Evolutionary conservation across 1,140 invertebrate species (phyloP).

Genomic region (Dolichoris vasculosae): DNA sequence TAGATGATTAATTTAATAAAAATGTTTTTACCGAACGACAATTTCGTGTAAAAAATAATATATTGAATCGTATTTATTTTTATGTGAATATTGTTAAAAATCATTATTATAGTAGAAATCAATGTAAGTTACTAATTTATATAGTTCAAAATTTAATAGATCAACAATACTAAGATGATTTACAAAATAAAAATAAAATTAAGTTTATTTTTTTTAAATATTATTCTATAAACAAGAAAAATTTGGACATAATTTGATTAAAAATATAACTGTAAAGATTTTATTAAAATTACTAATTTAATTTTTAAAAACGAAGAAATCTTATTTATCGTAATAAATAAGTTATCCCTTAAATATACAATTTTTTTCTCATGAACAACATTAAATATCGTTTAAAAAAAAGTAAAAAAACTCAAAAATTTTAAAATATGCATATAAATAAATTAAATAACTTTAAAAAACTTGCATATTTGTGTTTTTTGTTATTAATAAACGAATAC

Average conservation of each 20-base stretch:
- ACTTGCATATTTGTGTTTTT: too few relatives aligned
- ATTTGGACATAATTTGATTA: neutral
- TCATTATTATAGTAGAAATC: neutral
- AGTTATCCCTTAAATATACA: too few relatives aligned
- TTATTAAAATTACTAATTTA: neutral
- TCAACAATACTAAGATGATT: neutral
- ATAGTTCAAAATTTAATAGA: neutral
- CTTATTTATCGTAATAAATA: neutral
- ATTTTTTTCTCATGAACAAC: neutral
- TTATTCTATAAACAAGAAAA: neutral
- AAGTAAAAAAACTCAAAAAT: too few relatives aligned
- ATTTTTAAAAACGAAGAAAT: neutral
- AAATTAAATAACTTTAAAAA: too few relatives aligned
- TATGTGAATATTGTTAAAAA: neutral
- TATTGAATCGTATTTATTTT: neutral
- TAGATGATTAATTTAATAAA: neutral
- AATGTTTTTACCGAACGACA: neutral
- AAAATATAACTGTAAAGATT: neutral
- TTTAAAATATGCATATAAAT: too few relatives aligned
- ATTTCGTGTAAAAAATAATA: neutral
- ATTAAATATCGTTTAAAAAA: neutral
- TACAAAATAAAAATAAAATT: neutral
- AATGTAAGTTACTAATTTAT: conserved; percentile 1
- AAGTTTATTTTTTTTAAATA: neutral
- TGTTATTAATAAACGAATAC: too few relatives aligned